Percentiles rank a stretch among this genome's conserved stretches.
phyloP scores from a whole-genome alignment of 2,113 vertebrate species.

The Euleptes europaea region DNA sequence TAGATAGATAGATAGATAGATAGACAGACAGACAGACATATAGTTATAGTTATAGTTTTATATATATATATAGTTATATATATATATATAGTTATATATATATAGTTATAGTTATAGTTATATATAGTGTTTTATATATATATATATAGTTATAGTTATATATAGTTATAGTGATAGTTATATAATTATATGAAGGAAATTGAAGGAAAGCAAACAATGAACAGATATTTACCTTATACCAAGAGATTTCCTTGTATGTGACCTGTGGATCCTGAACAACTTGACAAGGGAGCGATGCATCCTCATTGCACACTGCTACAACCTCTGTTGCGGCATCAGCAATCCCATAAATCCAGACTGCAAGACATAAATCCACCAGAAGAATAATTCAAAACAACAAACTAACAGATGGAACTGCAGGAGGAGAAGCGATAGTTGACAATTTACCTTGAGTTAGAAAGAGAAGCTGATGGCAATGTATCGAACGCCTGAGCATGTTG shows the following conservation, averaged over 20 bases:
- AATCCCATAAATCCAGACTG: constrained; percentile 61
- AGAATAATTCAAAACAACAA: neutral
- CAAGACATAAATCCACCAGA: constrained; percentile 36
- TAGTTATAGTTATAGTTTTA: too few species aligned
- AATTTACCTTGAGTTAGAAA: constrained; percentile 69
- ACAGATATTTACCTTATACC: constrained; percentile 72
- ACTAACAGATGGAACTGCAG: neutral
- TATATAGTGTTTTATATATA: too few species aligned
- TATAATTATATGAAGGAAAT: constrained; percentile 4
- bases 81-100: too few species aligned
- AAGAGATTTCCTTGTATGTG: constrained; percentile 48
- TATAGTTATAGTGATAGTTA: too few species aligned
- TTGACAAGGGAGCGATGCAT: constrained; percentile 70
- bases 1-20: too few species aligned
- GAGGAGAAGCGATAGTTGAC: neutral
- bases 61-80: too few species aligned
- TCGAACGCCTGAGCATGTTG: constrained; percentile 36
- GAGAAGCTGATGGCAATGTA: constrained; percentile 43
- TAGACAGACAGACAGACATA: too few species aligned
- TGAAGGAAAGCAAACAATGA: neutral
- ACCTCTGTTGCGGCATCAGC: constrained; percentile 40
- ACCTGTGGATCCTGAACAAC: constrained; percentile 44
- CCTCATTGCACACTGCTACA: constrained; percentile 67
- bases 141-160: too few species aligned
- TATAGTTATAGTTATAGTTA: too few species aligned